phyloP scores from a whole-genome alignment of 2,888 invertebrate species.

The Nasonovia ribisnigri region DNA sequence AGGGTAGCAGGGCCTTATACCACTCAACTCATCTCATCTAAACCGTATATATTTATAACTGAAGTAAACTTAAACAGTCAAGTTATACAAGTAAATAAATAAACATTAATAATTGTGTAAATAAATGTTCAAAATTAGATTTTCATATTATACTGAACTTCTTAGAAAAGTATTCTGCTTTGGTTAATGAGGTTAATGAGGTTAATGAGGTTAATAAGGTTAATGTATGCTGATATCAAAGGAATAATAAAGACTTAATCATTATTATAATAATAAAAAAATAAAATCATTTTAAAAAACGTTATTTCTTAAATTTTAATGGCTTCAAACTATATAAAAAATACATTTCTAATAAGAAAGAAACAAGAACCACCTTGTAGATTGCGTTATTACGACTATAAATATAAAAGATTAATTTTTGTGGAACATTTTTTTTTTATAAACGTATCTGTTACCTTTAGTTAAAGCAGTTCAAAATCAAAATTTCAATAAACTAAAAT shows the following conservation, averaged over 20 bases:
- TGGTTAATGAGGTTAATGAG: too few relatives aligned
- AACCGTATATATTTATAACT: not conserved
- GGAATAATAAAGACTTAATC: not conserved
- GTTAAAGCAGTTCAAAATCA: not conserved
- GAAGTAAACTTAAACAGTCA: not conserved
- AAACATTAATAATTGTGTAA: too few relatives aligned
- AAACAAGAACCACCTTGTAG: not conserved
- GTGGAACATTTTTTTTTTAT: not conserved
- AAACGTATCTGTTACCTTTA: not conserved
- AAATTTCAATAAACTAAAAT: not conserved
- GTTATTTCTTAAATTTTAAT: not conserved
- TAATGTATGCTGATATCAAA: not conserved
- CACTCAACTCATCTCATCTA: not conserved
- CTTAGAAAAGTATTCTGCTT: not conserved
- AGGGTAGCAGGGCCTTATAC: not conserved
- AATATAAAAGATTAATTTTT: not conserved
- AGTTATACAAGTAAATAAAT: too few relatives aligned
- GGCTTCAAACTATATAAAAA: not conserved
- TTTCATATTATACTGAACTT: not conserved
- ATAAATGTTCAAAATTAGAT: not conserved
- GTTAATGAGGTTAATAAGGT: too few relatives aligned
- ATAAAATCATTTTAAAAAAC: not conserved
- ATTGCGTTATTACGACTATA: not conserved
- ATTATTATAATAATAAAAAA: not conserved
- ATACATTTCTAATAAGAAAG: not conserved